These are phyloP conservation scores for Cyanoliseus patagonus DNA, from an alignment of 2,113 vertebrate genomes.

Conservation along the genomic window DNA sequence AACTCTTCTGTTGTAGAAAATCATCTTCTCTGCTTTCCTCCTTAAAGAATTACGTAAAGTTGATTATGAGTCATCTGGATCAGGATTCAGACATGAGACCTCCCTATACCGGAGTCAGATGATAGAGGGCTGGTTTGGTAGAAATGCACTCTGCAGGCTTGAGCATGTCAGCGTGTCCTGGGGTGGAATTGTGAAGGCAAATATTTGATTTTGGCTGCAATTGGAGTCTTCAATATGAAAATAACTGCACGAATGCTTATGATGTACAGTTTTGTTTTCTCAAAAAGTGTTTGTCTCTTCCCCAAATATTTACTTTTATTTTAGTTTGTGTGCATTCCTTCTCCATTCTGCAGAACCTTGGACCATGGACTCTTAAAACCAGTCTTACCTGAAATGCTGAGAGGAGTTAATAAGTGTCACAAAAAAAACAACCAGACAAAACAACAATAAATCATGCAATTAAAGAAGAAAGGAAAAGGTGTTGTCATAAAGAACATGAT, in stretches of 20 bases:
- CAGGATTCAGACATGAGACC: neutral
- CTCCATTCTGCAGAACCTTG: neutral
- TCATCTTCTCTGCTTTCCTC: neutral
- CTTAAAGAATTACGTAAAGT: neutral
- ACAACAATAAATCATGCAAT: neutral
- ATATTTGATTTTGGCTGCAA: conserved; percentile 28
- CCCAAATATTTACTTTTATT: conserved; percentile 36
- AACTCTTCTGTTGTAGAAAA: neutral
- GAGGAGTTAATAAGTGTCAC: neutral
- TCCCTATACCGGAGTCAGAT: neutral
- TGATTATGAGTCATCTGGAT: neutral
- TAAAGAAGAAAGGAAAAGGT: neutral
- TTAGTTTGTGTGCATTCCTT: neutral
- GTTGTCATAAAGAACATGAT: neutral
- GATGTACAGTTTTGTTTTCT: neutral
- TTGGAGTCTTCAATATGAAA: neutral
- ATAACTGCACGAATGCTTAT: neutral
- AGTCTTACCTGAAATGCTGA: neutral
- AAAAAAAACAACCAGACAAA: neutral
- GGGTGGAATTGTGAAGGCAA: neutral
- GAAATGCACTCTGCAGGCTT: neutral
- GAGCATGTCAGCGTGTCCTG: neutral
- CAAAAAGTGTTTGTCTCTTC: neutral
- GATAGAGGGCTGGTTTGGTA: neutral
- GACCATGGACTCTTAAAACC: neutral